Percentiles rank a stretch among this genome's conserved stretches.
phyloP scores from a whole-genome alignment of 1,140 invertebrate genomes.

The Bombyx mandarina region DNA sequence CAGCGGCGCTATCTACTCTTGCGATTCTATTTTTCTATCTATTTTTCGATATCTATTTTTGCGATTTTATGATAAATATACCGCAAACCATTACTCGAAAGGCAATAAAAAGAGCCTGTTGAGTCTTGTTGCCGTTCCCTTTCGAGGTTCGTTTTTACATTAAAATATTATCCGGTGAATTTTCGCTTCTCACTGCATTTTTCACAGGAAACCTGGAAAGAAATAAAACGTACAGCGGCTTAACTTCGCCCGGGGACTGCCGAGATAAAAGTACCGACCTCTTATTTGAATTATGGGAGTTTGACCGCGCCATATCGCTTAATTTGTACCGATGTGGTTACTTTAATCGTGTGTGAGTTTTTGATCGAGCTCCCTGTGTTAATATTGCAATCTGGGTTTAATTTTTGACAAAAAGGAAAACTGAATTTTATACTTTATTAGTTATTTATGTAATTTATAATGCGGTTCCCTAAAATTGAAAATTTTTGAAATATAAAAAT shows the following conservation, averaged over 20 bases:
- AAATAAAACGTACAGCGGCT: constrained; percentile 30
- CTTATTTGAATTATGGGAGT: constrained; percentile 35
- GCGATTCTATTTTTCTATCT: no score
- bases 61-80: background rate
- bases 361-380: background rate
- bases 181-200: constrained; percentile 22
- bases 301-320: constrained; percentile 23
- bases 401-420: no score
- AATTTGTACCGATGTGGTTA: constrained; percentile 2
- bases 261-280: constrained; percentile 34
- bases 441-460: no score
- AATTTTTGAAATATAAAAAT: no score
- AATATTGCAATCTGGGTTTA: no score
- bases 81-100: background rate
- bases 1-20: no score
- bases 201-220: constrained; percentile 24
- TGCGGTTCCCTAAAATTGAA: no score
- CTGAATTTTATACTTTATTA: no score
- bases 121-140: constrained; percentile 11
- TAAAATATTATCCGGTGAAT: constrained; percentile 31
- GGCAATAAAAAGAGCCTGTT: constrained; percentile 9
- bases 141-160: constrained; percentile 28
- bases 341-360: constrained; percentile 2
- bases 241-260: constrained; percentile 25
- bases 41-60: no score